These are phyloP conservation scores for Genyomyrus donnyi DNA, from an alignment of 2,113 vertebrate genomes.

Conservation along the genomic window DNA sequence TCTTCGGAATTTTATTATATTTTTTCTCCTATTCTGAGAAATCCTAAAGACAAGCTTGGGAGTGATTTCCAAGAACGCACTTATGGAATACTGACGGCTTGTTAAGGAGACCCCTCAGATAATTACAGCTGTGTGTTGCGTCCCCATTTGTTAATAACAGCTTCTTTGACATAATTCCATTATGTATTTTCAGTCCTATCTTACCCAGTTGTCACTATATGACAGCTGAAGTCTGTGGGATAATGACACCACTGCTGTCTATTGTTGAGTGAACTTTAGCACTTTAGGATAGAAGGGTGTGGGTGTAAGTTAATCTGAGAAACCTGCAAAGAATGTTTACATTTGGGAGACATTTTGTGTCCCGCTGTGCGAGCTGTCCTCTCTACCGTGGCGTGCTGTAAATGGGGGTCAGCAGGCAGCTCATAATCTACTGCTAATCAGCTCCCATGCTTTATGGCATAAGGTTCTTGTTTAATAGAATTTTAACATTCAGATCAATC, in stretches of 20 bases:
- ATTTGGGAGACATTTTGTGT: background rate
- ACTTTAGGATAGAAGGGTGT: background rate
- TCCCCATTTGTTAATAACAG: background rate
- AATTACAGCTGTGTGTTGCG: background rate
- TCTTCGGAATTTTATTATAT: background rate
- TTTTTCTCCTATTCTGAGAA: background rate
- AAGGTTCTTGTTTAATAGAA: constrained; percentile 63
- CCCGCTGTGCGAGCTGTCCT: background rate
- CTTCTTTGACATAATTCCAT: background rate
- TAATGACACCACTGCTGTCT: background rate
- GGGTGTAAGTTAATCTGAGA: background rate
- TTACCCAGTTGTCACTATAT: background rate
- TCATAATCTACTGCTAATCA: constrained; percentile 58
- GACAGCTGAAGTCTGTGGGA: background rate
- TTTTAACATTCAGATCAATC: constrained; percentile 69
- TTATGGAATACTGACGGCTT: background rate
- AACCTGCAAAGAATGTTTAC: background rate
- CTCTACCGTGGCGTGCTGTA: background rate
- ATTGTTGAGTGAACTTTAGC: background rate
- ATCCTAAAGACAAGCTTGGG: background rate
- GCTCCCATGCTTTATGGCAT: constrained; percentile 49
- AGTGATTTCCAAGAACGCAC: background rate
- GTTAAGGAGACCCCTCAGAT: background rate
- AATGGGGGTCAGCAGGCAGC: constrained; percentile 24
- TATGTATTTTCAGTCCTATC: background rate